Base-by-base conservation (phyloP, 2,113 vertebrate genomes). In the Mormoops blainvillei region DNA sequence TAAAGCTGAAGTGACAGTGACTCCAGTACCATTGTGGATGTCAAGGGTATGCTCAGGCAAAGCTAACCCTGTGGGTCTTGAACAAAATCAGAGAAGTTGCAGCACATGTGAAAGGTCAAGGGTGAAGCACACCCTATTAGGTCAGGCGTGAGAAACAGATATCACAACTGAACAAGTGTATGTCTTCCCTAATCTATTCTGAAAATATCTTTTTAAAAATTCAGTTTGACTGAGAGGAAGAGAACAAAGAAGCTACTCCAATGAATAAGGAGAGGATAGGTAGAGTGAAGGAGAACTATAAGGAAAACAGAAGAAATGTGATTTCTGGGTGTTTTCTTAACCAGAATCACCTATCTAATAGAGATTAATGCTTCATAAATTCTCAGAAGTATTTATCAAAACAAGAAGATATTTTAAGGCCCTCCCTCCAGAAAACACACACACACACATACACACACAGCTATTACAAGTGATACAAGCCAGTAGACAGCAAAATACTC, bases 401-500 rank as follows among this genome's bases (percentile, higher is more conserved):
- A 87, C 67, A 95, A 52, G 38, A 96, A 97, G 82, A 48, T 5
- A 94, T 93, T 92, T 87, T 31, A 65, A 95, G 74, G 52, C 26
- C 26, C 3, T 65, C 45, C 43, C 7, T 9, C 48, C 76, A 54
- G 33, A 63, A 74, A 61, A 16, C 48, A 48, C 48, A 58, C 10
- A 74, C 13, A 13, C 14, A 86, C 61, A 41, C 41, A 4, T 5
- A 48, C 45, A 48, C 45, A 48, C 45, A 10, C 26, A 68, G 67
- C 56, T 86, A 77, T 82, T 78, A 87, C 93, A 58, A 67, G 12
- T 95, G 31, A 91, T 77, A 84, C 63, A 94, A 91, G 68, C 38
- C 90, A 96, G 86, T 91, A 95, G 70, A 91, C 87, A 96, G 91
- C 56, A 94, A 94, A 96, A 91, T 87, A 93, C 43, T 93, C 48